These are phyloP conservation scores for Sturmia bella DNA, from an alignment of 2,888 invertebrate genomes.

Conservation along the genomic window DNA sequence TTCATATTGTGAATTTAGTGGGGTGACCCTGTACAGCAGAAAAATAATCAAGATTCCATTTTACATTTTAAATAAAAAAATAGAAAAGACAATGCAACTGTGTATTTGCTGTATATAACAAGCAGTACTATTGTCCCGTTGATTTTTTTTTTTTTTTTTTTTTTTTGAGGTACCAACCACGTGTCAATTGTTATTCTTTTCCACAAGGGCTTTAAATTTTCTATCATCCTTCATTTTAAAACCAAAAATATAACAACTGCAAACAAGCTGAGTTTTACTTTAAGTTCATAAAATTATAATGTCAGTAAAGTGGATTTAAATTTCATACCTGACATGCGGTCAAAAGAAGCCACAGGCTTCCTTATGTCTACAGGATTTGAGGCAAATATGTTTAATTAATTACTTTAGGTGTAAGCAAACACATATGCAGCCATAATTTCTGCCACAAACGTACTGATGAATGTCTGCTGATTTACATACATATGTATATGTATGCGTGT, in stretches of 20 bases:
- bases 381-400: constrained; percentile 66
- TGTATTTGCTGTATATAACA: too few species aligned
- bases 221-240: not conserved
- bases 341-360: constrained; percentile 58
- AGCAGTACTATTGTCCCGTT: not conserved
- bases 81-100: not conserved
- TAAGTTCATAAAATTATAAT: constrained; percentile 64
- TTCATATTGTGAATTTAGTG: too few species aligned
- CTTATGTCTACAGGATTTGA: constrained; percentile 63
- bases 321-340: constrained; percentile 68
- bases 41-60: too few species aligned
- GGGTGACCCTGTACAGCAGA: too few species aligned
- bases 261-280: constrained; percentile 29
- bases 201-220: constrained; percentile 38
- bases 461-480: too few species aligned
- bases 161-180: constrained; percentile 38
- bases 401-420: constrained; percentile 42
- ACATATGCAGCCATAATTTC: not conserved
- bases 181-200: constrained; percentile 36
- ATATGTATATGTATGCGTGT: not conserved
- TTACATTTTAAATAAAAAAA: constrained; percentile 21
- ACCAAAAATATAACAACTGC: constrained; percentile 5
- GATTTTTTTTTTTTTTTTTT: not conserved
- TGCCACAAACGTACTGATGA: not conserved
- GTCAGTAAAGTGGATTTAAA: constrained; percentile 66